Evolutionary conservation across 2,113 vertebrate genomes (phyloP).

Genomic region (Heteronetta atricapilla): DNA sequence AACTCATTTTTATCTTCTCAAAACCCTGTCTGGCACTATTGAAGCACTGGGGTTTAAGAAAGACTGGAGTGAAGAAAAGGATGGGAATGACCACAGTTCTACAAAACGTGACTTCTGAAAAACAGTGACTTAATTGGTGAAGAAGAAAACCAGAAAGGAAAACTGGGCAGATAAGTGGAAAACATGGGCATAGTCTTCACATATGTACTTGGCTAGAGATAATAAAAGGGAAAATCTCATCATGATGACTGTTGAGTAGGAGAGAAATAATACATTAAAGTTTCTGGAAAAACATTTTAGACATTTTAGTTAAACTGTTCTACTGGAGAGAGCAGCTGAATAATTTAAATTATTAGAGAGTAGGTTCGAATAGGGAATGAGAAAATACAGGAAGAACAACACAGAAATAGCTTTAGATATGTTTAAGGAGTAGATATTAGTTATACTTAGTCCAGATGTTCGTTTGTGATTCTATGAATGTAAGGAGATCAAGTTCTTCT

Average conservation of each 20-base stretch:
- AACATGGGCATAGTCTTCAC: not conserved
- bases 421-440: not conserved
- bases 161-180: not conserved
- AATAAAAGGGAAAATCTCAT: not conserved
- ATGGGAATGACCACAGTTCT: not conserved
- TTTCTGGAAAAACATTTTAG: not conserved
- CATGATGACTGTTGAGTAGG: not conserved
- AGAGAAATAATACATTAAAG: not conserved
- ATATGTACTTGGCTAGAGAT: not conserved
- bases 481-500: not conserved
- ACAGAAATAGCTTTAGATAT: fast-evolving
- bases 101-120: not conserved
- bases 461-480: not conserved
- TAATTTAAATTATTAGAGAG: not conserved
- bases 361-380: not conserved
- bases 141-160: not conserved
- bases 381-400: not conserved
- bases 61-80: not conserved
- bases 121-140: not conserved
- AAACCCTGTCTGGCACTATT: not conserved
- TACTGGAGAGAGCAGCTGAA: not conserved
- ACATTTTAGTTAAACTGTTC: not conserved
- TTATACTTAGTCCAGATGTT: not conserved
- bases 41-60: not conserved
- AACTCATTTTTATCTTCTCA: not conserved